A percentile compares a stretch with the other conserved stretches of the same genome.
Evolutionary conservation across 2,113 vertebrate genomes (phyloP).

Genomic region (Neodontobutis hainanensis): DNA sequence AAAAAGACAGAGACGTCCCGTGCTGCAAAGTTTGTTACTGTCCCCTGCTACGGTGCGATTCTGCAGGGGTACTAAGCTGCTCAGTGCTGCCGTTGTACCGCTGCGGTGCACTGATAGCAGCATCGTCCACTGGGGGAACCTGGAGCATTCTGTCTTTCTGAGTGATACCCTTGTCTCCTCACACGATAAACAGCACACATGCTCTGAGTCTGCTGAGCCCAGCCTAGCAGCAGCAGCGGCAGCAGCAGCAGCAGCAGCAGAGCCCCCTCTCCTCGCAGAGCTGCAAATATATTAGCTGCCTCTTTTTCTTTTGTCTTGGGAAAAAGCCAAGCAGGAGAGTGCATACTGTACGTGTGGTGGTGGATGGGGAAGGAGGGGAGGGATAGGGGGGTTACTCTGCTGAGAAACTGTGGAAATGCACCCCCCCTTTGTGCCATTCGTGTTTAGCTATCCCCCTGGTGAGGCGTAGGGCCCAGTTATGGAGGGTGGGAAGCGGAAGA

Average conservation of each 20-base stretch:
- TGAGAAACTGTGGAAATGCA: conserved; percentile 52
- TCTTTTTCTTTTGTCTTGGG: conserved; percentile 82
- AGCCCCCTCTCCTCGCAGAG: conserved; percentile 60
- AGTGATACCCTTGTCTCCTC: conserved; percentile 83
- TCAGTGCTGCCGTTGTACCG: conserved; percentile 57
- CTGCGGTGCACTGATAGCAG: conserved; percentile 70
- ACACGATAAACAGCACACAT: conserved; percentile 76
- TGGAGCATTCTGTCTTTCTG: conserved; percentile 81
- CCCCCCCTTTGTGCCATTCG: conserved; percentile 55
- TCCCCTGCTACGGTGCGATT: conserved; percentile 43
- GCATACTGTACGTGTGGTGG: conserved; percentile 20
- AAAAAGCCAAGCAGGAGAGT: conserved; percentile 63
- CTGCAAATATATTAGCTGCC: conserved; percentile 81
- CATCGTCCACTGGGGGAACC: conserved; percentile 74
- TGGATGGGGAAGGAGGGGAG: not conserved
- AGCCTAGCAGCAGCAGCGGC: conserved; percentile 68
- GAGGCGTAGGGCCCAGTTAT: conserved; percentile 43
- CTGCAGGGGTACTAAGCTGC: conserved; percentile 56
- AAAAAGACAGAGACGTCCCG: conserved; percentile 28
- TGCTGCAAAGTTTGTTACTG: conserved; percentile 53
- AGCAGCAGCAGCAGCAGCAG: conserved; percentile 65
- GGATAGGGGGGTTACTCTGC: conserved; percentile 39
- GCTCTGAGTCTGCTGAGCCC: conserved; percentile 59
- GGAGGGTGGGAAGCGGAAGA: conserved; percentile 27
- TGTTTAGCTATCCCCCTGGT: conserved; percentile 62